Evolutionary conservation across 2,113 vertebrate genomes (phyloP), one percentile per base, ranked within the genome.

Genomic region (Coptodon bakossiorum): DNA sequence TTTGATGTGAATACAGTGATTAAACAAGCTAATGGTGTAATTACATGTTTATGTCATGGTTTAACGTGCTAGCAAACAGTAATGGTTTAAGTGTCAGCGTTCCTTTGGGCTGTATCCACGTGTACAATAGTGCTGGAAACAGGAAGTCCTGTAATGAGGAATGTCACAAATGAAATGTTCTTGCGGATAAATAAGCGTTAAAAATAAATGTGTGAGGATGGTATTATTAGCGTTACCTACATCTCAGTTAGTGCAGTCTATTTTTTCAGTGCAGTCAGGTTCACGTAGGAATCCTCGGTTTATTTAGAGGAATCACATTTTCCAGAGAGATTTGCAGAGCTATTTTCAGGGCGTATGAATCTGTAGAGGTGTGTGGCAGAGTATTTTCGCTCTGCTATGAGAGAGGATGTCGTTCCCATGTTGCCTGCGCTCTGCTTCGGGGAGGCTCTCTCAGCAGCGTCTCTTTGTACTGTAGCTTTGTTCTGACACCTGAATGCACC

Each of bases 231-330:
- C 24, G 68, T 61, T 36, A 7, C 79, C 48, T 68, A 5, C 36
- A 34, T 81, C 66, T 2, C 2, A 11, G 56, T 53, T 59, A 17
- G 24, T 6, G 53, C 12, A 24, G 76, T 80, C 6, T 7, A 34
- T 38, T 31, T 40, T 68, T 78, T 61, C 12, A 13, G 31, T 12
- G n/a, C 14, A 40, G 24, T 10, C 43, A 27, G 12, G 27, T 38
- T 78, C 31, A 57, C 48, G 50, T 27, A 50, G 34, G 88, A 84
- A 71, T 61, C 71, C 40, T 56, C 81, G 12, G 83, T 83, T 83
- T 93, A 92, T 92, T 87, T 71, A 84, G 84, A 90, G 78, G 84
- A 93, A 91, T 91, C 90, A 81, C 89, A 91, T 90, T 91, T 93
- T 93, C 84, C 86, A 81, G 89, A 78, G 89, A 90, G 90, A 89